Base-by-base conservation (phyloP, 2,797 vertebrate genomes). In the Iguana delicatissima region DNA sequence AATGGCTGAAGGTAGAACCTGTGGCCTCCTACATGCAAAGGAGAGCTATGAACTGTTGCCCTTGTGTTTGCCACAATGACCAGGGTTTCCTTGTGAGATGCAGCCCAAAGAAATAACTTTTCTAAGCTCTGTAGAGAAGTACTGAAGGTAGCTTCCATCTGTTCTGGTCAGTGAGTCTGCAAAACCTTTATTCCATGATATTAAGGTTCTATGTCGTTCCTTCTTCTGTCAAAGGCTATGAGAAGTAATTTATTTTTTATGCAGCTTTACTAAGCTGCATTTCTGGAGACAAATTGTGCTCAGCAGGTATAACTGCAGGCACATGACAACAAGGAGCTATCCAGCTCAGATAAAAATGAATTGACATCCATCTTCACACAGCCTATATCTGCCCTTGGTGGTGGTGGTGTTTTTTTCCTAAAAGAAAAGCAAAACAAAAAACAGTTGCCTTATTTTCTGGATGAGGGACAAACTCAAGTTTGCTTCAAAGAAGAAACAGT, bases 311-410 rank as follows among this genome's bases (percentile, higher is more conserved):
- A 85, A 81, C 80, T 80, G 35, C 69, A 80, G 42, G 42, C 62
- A 90, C 87, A 89, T 89, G 91, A 92, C 81, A 82, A 80, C 57
- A 91, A 92, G 84, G 62, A 92, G 89, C 85, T 38, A 90, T 59
- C 52, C n/a, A 57, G 72, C 50, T 72, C 14, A 74, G 83, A 73
- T 72, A 81, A 83, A 80, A 69, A 85, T 80, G 85, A 89, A 91
- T 81, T 29, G 29, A 74, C 82, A 80, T 67, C 14, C 24, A 29
- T n/a, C 72, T 86, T 42, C 74, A 57, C 18, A 64, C 72, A 32
- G 38, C 50, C 14, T 10, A 38, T 69, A 32, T 9, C 29, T 32
- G n/a, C 29, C 35, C 20, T 55, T 7, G n/a, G 59, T 52, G 64
- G 35, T 64, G 1, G 76, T 46, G 14, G 50, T 67, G 14, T 67